Percentiles rank a stretch among this genome's conserved stretches.
Evolutionary conservation across 2,888 invertebrate species (phyloP).

Genomic region (Cyclophora punctaria): DNA sequence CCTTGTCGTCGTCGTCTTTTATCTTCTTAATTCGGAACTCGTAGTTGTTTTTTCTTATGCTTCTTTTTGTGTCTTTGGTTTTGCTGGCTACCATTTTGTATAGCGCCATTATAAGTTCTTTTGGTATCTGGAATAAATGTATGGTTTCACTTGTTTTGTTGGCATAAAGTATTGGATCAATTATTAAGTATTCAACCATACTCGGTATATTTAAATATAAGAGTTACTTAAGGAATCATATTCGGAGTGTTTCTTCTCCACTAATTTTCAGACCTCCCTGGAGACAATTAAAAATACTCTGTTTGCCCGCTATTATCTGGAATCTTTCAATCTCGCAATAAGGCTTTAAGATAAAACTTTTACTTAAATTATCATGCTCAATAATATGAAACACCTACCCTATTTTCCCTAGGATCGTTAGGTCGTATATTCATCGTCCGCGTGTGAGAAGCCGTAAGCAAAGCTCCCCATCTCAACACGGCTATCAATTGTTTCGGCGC

Average conservation of each 20-base stretch:
- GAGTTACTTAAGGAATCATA: no score
- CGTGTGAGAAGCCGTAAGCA: conserved; percentile 83
- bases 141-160: not conserved
- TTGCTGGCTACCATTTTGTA: conserved; percentile 84
- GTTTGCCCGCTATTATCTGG: no score
- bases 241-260: no score
- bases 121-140: conserved; percentile 74
- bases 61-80: conserved; percentile 72
- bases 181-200: no score
- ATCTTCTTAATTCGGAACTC: conserved; percentile 51
- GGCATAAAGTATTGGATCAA: not conserved
- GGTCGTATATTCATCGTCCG: conserved; percentile 85
- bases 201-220: no score
- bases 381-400: conserved; percentile 45
- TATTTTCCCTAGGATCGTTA: conserved; percentile 86
- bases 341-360: no score
- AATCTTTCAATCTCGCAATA: no score
- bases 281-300: no score
- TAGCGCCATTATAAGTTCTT: conserved; percentile 82
- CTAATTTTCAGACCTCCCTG: no score
- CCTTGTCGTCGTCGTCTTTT: conserved; percentile 42
- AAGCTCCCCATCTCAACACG: conserved; percentile 81
- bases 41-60: conserved; percentile 65
- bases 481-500: conserved; percentile 78
- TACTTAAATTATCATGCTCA: no score